Conservation (phyloP, 2,113 vertebrate species). For the Conger conger region DNA sequence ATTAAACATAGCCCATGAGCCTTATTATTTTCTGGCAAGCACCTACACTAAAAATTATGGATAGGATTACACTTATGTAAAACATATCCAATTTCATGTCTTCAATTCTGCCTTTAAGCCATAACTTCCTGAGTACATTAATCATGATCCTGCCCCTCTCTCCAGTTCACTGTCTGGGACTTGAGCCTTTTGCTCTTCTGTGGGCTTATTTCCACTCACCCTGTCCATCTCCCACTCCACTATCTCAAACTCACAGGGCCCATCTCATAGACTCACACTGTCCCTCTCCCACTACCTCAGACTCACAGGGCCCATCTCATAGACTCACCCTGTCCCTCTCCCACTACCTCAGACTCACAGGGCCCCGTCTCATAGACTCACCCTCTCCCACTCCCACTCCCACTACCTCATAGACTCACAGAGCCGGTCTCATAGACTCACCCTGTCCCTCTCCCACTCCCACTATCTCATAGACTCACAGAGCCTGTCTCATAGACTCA, state of each 20-base stretch:
- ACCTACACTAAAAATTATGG: too few species aligned
- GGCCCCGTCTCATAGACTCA: too few species aligned
- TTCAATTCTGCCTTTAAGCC: too few species aligned
- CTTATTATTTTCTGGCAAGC: too few species aligned
- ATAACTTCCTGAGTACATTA: neutral
- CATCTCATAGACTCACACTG: conserved; percentile 65
- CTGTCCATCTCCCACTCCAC: neutral
- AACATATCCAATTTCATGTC: too few species aligned
- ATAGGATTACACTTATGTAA: too few species aligned
- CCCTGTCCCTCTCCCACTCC: neutral
- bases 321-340: conserved; percentile 76
- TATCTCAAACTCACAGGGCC: neutral
- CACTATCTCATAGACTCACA: too few species aligned
- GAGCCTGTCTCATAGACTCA: conserved; percentile 46
- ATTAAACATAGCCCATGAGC: too few species aligned
- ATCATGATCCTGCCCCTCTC: neutral
- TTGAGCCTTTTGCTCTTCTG: neutral
- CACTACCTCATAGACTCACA: too few species aligned
- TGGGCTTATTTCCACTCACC: neutral
- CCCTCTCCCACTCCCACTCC: too few species aligned
- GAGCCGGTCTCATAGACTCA: neutral
- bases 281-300: too few species aligned
- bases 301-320: neutral
- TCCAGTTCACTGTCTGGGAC: neutral
- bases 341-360: too few species aligned